Base-by-base conservation (phyloP, 2,113 vertebrate species). In the Corvus moneduloides region DNA sequence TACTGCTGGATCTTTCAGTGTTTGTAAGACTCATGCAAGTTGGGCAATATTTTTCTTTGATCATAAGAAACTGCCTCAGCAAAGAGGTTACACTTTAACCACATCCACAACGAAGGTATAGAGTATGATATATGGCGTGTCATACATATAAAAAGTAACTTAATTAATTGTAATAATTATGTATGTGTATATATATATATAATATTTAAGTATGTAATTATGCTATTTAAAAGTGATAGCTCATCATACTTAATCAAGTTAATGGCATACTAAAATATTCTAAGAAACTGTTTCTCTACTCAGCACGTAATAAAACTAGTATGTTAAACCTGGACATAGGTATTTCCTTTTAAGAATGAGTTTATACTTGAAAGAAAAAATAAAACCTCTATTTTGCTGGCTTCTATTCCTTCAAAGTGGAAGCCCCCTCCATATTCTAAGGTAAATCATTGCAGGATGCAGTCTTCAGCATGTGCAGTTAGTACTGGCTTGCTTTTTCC, bases 211-310 rank as follows among this genome's bases (percentile, higher is more conserved):
- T 48, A 66, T 20, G 19, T n/a, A 87, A 89, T 73, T 77, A 66
- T 37, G 41, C 37, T 89, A 71, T 75, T 84, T 85, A 85, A 84
- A 33, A 46, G 41, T 68, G 66, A 92, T 64, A 75, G 43, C 44
- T 90, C 49, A 43, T 79, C 71, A 90, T 37, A 86, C 10, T 51
- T 84, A 75, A 84, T 83, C 77, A 93, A 89, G 23, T 74, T 90
- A 95, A 96, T 26, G 30, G 44, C 39, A 93, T 44, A 72, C 19
- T 35, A 78, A 93, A 97, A 71, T 83, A 76, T n/a, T 73, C 49
- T 46, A 83, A 63, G 49, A 79, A 78, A 76, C 33, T n/a, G 13
- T 51, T 79, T 81, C 44, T 86, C 83, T 43, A 35, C 18, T 86
- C 35, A 58, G 41, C 27, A 73, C 13, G 17, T 63, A 79, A 88